These are phyloP conservation scores for Microplitis demolitor DNA, from an alignment of 1,140 invertebrate genomes.

Conservation along the genomic window DNA sequence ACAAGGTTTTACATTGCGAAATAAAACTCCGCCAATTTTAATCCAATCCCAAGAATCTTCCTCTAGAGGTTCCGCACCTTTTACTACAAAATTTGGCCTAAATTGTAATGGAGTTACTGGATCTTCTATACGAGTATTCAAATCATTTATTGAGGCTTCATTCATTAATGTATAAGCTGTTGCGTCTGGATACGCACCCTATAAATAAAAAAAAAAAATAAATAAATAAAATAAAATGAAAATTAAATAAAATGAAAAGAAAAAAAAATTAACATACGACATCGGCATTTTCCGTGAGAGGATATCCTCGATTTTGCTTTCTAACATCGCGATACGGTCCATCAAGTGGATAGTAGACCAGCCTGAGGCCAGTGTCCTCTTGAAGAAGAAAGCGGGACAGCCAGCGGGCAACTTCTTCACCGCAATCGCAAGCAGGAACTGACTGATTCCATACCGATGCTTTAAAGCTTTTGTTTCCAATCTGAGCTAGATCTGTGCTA, in stretches of 20 bases:
- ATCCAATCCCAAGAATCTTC: conserved; percentile 75
- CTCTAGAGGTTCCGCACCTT: conserved; percentile 66
- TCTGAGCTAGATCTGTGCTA: conserved; percentile 60
- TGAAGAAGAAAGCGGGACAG: conserved; percentile 65
- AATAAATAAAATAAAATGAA: no score
- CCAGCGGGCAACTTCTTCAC: conserved; percentile 67
- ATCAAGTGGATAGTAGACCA: conserved; percentile 66
- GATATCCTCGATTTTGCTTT: conserved; percentile 41
- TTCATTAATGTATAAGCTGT: conserved; percentile 68
- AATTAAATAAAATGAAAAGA: not conserved
- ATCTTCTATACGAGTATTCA: conserved; percentile 65
- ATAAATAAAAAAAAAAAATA: conserved; percentile 16
- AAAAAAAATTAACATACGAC: conserved; percentile 39
- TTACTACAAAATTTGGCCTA: conserved; percentile 72
- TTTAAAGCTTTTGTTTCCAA: conserved; percentile 51
- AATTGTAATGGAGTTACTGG: conserved; percentile 66
- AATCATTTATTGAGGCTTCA: conserved; percentile 67
- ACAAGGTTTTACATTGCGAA: conserved; percentile 70
- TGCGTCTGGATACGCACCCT: conserved; percentile 68
- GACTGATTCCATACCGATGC: conserved; percentile 60
- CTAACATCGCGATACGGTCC: conserved; percentile 46
- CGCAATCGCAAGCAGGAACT: conserved; percentile 65
- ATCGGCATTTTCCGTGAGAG: conserved; percentile 36
- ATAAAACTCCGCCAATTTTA: conserved; percentile 68
- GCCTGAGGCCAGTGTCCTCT: conserved; percentile 62